Percentiles rank a stretch among this genome's conserved stretches.
These are phyloP conservation scores for Myoxocephalus aenaeus DNA, from an alignment of 2,797 vertebrate species.

Conservation along the genomic window DNA sequence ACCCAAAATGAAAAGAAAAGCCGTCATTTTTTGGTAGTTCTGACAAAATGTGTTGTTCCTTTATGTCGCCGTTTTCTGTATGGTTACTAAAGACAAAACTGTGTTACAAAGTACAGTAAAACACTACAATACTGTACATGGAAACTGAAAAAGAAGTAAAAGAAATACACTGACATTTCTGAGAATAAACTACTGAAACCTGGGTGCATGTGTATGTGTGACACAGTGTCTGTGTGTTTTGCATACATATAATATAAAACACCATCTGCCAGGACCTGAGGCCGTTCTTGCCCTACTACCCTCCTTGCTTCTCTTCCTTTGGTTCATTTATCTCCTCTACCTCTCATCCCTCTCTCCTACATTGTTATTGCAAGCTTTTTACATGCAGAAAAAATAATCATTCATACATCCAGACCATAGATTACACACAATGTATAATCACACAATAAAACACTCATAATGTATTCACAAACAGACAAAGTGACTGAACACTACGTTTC, in stretches of 20 bases:
- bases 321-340: conserved; percentile 51
- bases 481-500: conserved; percentile 22
- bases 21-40: neutral
- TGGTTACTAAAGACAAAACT: neutral
- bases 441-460: conserved; percentile 33
- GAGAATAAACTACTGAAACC: conserved; percentile 49
- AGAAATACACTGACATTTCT: conserved; percentile 21
- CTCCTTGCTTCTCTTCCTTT: conserved; percentile 73
- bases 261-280: conserved; percentile 87
- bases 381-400: conserved; percentile 33
- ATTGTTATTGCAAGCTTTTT: conserved; percentile 51
- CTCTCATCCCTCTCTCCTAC: conserved; percentile 34
- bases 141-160: neutral
- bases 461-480: conserved; percentile 30
- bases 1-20: neutral
- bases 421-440: conserved; percentile 12
- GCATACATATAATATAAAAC: conserved; percentile 79
- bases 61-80: neutral
- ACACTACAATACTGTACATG: neutral
- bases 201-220: conserved; percentile 59
- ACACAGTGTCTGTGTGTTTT: conserved; percentile 71
- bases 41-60: neutral
- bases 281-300: conserved; percentile 87
- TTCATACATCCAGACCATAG: neutral
- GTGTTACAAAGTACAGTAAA: conserved; percentile 6